Base-by-base conservation (phyloP, 2,888 invertebrate species). In the Ormyrus rosae region DNA sequence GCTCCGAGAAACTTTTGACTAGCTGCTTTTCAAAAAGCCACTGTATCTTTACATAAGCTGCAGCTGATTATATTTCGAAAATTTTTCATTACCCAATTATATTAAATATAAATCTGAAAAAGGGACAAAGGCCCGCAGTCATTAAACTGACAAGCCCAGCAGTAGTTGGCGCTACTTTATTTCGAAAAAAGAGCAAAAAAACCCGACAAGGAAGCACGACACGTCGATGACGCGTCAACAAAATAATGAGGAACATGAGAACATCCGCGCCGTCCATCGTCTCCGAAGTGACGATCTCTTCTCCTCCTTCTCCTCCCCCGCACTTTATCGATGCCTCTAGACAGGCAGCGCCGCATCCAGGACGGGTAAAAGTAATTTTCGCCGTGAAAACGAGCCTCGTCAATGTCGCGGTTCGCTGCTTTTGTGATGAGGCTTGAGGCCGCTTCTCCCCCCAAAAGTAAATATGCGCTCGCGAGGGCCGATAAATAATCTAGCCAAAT, bases 401-500 rank as follows among this genome's bases (percentile, higher is more conserved):
- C 68, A 78, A 81, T 81, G 75, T 67, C 74, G 71, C 68, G 72
- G 50, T 51, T 78, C 75, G 78, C 71, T 81, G 75, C 58, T 34
- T 71, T 19, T 48, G 13, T 58, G 72, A 61, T 68, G 64, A 74
- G 74, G 64, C 79, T 51, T 51, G 55, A 13, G 9, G 75, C 19
- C 50, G 13, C 48, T 6, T 19, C 19, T 6, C 34, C 34, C 34
- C 73, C 74, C 58, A 70, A 79, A 79, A 70, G 74, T 79, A 79
- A 79, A 79, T 79, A 74, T 79, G 69, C 77, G 60, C 76, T 34
- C 34, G 7, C 63, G 68, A 53, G 67, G 19, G 68, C 71, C 64
- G 73, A 78, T 81, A 73, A 77, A 81, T 78, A 74, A 78, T 69
- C 73, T 69, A 48, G 45, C 60, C 68, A 77, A 80, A 81, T 81